phyloP scores from a whole-genome alignment of 1,140 invertebrate genomes.

The Drosophila simulans region DNA sequence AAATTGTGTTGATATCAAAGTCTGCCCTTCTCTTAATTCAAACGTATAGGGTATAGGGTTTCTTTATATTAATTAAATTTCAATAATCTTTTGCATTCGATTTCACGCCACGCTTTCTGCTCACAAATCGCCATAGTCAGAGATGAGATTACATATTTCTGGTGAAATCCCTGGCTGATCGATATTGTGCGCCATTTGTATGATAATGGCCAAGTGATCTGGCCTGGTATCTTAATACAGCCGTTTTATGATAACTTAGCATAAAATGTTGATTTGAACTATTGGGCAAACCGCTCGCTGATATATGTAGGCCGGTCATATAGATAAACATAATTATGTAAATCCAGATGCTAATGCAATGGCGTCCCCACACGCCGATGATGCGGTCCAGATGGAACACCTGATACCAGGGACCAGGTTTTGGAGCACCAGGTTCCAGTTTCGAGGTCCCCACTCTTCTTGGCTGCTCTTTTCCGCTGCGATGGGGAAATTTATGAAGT shows the following conservation, averaged over 20 bases:
- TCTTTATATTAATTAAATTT: conserved; percentile 18
- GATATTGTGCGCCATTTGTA: conserved; percentile 49
- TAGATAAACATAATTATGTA: conserved; percentile 78
- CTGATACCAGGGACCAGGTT: conserved; percentile 40
- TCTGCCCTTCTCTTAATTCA: background rate
- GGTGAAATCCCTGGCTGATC: conserved; percentile 27
- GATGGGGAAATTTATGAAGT: conserved; percentile 67
- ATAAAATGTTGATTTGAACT: conserved; percentile 29
- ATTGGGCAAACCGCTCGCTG: conserved; percentile 38
- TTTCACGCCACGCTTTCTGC: conserved; percentile 26
- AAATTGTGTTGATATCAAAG: background rate
- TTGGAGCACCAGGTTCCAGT: conserved; percentile 16
- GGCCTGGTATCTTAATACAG: conserved; percentile 44
- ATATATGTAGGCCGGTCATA: conserved; percentile 49
- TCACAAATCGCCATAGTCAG: conserved; percentile 17
- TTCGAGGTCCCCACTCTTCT: conserved; percentile 6
- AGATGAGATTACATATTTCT: conserved; percentile 44
- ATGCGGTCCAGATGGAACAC: conserved; percentile 36
- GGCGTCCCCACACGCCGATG: conserved; percentile 60
- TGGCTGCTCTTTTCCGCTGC: background rate
- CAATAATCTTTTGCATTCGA: conserved; percentile 29
- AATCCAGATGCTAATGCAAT: conserved; percentile 68
- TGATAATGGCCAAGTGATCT: conserved; percentile 43
- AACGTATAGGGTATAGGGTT: conserved; percentile 5
- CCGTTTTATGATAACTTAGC: conserved; percentile 51